Evolutionary conservation across 2,797 vertebrate species (phyloP).

Genomic region (Periparus ater): DNA sequence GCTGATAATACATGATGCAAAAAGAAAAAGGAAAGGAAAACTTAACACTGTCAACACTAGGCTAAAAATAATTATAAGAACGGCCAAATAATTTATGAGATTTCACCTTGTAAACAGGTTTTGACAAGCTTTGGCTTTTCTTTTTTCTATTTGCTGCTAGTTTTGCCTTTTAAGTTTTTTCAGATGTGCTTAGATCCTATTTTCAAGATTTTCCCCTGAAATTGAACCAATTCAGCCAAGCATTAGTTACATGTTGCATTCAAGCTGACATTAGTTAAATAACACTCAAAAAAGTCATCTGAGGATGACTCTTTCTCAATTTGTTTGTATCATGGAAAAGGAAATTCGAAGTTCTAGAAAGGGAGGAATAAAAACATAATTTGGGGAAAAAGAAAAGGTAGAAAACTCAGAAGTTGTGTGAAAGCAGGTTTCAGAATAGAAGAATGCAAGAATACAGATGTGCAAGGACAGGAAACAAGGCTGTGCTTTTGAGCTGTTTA

Average conservation of each 20-base stretch:
- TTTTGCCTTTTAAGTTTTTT: neutral
- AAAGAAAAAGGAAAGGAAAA: neutral
- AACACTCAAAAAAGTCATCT: neutral
- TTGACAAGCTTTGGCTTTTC: neutral
- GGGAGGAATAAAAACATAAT: neutral
- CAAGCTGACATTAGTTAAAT: neutral
- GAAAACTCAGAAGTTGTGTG: too few relatives aligned
- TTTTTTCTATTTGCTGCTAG: neutral
- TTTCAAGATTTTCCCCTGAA: neutral
- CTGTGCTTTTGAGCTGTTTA: too few relatives aligned
- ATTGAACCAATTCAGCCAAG: neutral
- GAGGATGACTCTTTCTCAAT: neutral
- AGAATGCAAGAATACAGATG: too few relatives aligned
- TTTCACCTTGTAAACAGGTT: neutral
- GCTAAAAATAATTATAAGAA: neutral
- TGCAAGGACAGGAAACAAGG: too few relatives aligned
- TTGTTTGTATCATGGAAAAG: neutral
- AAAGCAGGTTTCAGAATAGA: too few relatives aligned
- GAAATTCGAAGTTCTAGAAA: neutral
- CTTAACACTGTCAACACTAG: neutral
- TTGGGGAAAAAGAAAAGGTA: too few relatives aligned
- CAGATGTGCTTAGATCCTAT: neutral
- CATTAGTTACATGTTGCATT: neutral
- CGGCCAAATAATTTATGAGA: constrained; percentile 5
- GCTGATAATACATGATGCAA: neutral